Evolutionary conservation across 1,140 invertebrate species (phyloP).

Genomic region (Brachionus rotundiformis): DNA sequence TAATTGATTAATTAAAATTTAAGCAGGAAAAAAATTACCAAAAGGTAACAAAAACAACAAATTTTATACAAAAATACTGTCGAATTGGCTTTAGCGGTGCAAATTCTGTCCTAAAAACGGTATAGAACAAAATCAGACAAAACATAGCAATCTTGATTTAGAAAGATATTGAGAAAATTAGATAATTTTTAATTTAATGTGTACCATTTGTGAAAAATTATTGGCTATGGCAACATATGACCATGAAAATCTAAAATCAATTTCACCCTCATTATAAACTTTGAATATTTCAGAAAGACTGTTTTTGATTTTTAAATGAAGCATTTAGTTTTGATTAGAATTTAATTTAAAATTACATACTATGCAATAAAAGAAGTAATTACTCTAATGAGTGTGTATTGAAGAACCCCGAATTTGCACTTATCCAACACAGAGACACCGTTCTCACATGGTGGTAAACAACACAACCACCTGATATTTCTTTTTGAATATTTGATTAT

Average conservation of each 20-base stretch:
- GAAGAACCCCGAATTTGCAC: slow-evolving; percentile 91
- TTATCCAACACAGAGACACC: slow-evolving; percentile 74
- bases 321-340: background rate
- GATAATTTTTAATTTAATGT: background rate
- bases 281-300: slow-evolving; percentile 81
- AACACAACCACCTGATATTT: slow-evolving; percentile 61
- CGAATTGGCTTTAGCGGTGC: slow-evolving; percentile 87
- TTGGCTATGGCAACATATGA: slow-evolving; percentile 87
- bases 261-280: slow-evolving; percentile 87
- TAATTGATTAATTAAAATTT: background rate
- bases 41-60: slow-evolving; percentile 95
- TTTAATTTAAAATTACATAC: slow-evolving; percentile 63
- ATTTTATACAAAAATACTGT: slow-evolving; percentile 96
- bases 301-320: slow-evolving; percentile 37
- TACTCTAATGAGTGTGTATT: slow-evolving; percentile 86
- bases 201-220: slow-evolving; percentile 87
- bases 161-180: too few relatives aligned
- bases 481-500: slow-evolving; percentile 75
- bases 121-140: slow-evolving; percentile 88
- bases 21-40: slow-evolving; percentile 72
- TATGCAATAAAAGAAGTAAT: slow-evolving; percentile 83
- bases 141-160: slow-evolving; percentile 80
- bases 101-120: slow-evolving; percentile 80
- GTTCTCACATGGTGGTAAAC: slow-evolving; percentile 81
- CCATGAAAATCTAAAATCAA: slow-evolving; percentile 77